Percentiles rank a stretch among this genome's conserved stretches.
Conservation (phyloP, 2,888 invertebrate genomes). For the Listrodromus nycthemerus region DNA sequence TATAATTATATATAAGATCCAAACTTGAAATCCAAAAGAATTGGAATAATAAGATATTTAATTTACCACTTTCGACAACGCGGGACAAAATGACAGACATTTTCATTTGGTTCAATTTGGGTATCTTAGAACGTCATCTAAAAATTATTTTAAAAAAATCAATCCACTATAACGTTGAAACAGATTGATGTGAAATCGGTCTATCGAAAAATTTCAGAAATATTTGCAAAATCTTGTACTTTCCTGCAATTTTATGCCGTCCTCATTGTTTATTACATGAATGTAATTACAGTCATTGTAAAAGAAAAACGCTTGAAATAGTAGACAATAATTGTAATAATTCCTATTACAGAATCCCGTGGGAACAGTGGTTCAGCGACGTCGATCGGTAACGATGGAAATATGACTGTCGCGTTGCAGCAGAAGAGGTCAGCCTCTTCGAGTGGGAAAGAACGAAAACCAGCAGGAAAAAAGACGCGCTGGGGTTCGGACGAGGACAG, state of each 20-base stretch:
- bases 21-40: not conserved
- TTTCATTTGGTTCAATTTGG: not conserved
- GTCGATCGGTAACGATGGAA: conserved; percentile 38
- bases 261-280: not conserved
- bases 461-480: conserved; percentile 81
- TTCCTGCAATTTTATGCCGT: not conserved
- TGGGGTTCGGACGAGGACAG: conserved; percentile 83
- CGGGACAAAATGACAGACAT: not conserved
- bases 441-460: conserved; percentile 78
- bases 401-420: conserved; percentile 53
- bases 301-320: not conserved
- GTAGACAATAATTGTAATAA: not conserved
- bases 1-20: not conserved
- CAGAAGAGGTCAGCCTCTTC: conserved; percentile 72
- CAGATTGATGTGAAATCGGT: not conserved
- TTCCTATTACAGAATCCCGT: conserved; percentile 37
- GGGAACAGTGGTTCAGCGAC: conserved; percentile 31
- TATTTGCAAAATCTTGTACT: no score
- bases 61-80: not conserved
- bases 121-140: no score
- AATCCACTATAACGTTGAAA: not conserved
- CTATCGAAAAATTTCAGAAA: not conserved
- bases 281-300: not conserved
- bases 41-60: not conserved
- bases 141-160: no score